Conservation (phyloP, 1,140 invertebrate genomes). For the Uloborus diversus region DNA sequence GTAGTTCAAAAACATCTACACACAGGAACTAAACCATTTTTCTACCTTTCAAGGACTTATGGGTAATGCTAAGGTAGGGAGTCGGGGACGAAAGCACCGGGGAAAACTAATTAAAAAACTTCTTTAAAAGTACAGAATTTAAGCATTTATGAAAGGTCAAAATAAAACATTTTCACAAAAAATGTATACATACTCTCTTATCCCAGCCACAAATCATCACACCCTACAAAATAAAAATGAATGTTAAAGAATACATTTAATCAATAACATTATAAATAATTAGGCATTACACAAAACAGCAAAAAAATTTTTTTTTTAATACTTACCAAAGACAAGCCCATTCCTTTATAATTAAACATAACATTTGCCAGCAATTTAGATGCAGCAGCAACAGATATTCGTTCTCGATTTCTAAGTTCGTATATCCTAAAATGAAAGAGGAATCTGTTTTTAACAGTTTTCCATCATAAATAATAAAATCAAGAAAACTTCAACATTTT, state of each 20-base stretch:
- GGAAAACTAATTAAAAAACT: too few species aligned
- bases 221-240: constrained; percentile 68
- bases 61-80: too few species aligned
- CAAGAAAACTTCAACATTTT: too few species aligned
- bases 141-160: too few species aligned
- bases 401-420: constrained; percentile 92
- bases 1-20: too few species aligned
- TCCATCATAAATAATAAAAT: too few species aligned
- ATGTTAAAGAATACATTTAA: neutral
- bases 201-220: constrained; percentile 99
- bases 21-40: too few species aligned
- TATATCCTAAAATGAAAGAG: constrained; percentile 93
- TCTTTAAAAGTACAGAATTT: too few species aligned
- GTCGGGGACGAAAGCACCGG: too few species aligned
- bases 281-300: neutral
- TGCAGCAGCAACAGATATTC: constrained; percentile 97
- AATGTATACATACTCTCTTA: constrained; percentile 76
- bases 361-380: constrained; percentile 98
- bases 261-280: constrained; percentile 60
- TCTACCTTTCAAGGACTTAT: too few species aligned
- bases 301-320: constrained; percentile 63
- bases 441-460: too few species aligned
- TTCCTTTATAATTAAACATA: constrained; percentile 97
- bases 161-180: neutral
- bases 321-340: constrained; percentile 77